Conservation (phyloP, 2,113 vertebrate species). For the Illadopsis cleaveri region DNA sequence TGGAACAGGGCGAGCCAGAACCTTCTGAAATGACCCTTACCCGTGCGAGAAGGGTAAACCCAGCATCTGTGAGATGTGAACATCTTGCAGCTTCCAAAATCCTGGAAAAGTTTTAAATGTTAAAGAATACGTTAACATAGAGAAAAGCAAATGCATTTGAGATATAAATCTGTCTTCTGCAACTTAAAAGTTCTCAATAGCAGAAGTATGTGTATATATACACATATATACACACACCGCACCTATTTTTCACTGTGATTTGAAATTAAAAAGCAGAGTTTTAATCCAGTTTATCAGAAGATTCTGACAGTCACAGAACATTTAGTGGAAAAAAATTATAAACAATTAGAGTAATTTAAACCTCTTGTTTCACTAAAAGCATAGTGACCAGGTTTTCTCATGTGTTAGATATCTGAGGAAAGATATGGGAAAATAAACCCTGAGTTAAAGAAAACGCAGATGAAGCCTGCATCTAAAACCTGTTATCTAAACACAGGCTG, state of each 20-base stretch:
- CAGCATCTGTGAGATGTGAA: conserved; percentile 90
- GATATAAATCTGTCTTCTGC: not conserved
- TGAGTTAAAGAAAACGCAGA: not conserved
- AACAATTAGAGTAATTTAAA: not conserved
- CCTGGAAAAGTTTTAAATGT: conserved; percentile 68
- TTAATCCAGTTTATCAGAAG: not conserved
- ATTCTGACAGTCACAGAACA: not conserved
- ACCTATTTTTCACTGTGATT: not conserved
- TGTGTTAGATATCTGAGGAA: not conserved
- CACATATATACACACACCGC: accelerated
- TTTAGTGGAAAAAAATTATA: not conserved
- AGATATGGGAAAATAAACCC: not conserved
- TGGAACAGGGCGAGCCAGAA: not conserved
- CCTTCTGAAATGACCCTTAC: conserved; percentile 69
- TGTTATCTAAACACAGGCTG: not conserved
- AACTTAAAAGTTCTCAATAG: not conserved
- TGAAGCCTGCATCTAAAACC: not conserved
- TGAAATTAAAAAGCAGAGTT: not conserved
- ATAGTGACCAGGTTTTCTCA: not conserved
- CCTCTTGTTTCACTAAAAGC: not conserved
- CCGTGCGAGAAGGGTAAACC: conserved; percentile 89
- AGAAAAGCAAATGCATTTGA: not conserved
- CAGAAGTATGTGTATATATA: not conserved
- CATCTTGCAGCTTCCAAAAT: conserved; percentile 92
- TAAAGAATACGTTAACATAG: not conserved